These are phyloP conservation scores for Ormyrus nitidulus DNA, from an alignment of 2,888 invertebrate species.

Conservation along the genomic window DNA sequence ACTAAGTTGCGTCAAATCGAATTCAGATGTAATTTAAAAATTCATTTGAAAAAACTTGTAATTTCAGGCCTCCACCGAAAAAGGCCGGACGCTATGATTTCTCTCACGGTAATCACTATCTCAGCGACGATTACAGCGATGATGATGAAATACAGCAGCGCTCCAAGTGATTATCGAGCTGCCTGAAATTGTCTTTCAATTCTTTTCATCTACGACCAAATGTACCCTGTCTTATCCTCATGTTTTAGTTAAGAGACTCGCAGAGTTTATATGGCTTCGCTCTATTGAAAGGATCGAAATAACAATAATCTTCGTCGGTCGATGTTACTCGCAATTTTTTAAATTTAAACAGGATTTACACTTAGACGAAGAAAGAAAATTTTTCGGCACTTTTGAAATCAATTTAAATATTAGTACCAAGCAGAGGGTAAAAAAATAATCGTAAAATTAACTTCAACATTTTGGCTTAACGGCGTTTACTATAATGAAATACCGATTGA, in stretches of 20 bases:
- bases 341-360: constrained; percentile 1
- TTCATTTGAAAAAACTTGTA: constrained; percentile 24
- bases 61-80: constrained; percentile 75
- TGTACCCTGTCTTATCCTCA: constrained; percentile 44
- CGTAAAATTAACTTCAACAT: constrained; percentile 10
- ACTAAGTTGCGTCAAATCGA: constrained; percentile 19
- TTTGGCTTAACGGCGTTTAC: constrained; percentile 28
- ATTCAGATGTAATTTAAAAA: neutral
- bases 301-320: neutral
- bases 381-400: constrained; percentile 12
- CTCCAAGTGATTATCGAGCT: constrained; percentile 49
- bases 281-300: constrained; percentile 8
- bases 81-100: constrained; percentile 75
- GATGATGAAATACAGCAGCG: constrained; percentile 67
- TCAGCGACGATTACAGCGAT: constrained; percentile 73
- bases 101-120: constrained; percentile 68
- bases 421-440: neutral
- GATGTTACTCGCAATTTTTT: neutral
- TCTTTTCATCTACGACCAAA: constrained; percentile 48
- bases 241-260: constrained; percentile 40
- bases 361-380: neutral
- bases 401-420: neutral
- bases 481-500: constrained; percentile 12
- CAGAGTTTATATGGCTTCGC: constrained; percentile 13
- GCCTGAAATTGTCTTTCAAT: constrained; percentile 50